These are phyloP conservation scores for Carposina sasakii DNA, from an alignment of 1,140 invertebrate genomes.

Conservation along the genomic window DNA sequence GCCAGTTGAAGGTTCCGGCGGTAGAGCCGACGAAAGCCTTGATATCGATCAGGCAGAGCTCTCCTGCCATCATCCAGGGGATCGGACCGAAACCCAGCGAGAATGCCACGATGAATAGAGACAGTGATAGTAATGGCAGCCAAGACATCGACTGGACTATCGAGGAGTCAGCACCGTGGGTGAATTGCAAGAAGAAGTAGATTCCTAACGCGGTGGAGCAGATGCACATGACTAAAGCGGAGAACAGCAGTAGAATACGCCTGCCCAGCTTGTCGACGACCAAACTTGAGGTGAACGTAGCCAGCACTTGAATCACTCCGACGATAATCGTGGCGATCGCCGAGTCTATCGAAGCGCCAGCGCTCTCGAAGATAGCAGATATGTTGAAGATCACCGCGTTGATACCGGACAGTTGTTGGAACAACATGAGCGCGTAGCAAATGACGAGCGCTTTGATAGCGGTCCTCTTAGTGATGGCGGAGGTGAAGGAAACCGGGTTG, in stretches of 20 bases:
- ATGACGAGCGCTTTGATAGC: slow-evolving; percentile 81
- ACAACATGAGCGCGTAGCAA: slow-evolving; percentile 84
- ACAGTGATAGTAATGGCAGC: slow-evolving; percentile 81
- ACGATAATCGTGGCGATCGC: slow-evolving; percentile 80
- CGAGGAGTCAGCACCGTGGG: slow-evolving; percentile 62
- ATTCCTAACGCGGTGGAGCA: slow-evolving; percentile 76
- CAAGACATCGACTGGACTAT: slow-evolving; percentile 74
- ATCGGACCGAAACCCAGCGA: slow-evolving; percentile 85
- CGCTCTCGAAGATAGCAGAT: slow-evolving; percentile 79
- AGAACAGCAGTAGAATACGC: slow-evolving; percentile 79
- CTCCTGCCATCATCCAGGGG: slow-evolving; percentile 86
- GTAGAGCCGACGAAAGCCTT: slow-evolving; percentile 84
- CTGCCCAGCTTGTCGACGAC: slow-evolving; percentile 87
- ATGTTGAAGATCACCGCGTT: slow-evolving; percentile 91
- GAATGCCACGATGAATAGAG: slow-evolving; percentile 85
- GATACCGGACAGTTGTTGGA: slow-evolving; percentile 90
- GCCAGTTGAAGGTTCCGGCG: slow-evolving; percentile 84
- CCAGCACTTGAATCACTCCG: slow-evolving; percentile 83
- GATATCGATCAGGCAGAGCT: slow-evolving; percentile 82
- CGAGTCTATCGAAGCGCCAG: slow-evolving; percentile 73
- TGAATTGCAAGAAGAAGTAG: slow-evolving; percentile 76
- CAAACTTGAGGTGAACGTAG: slow-evolving; percentile 79
- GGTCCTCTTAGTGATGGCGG: slow-evolving; percentile 74
- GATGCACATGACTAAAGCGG: slow-evolving; percentile 76
- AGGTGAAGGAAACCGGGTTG: slow-evolving; percentile 69